Percentiles rank a stretch among this genome's conserved stretches.
Evolutionary conservation across 2,888 invertebrate genomes (phyloP).

Genomic region (Drosophila sordidula): DNA sequence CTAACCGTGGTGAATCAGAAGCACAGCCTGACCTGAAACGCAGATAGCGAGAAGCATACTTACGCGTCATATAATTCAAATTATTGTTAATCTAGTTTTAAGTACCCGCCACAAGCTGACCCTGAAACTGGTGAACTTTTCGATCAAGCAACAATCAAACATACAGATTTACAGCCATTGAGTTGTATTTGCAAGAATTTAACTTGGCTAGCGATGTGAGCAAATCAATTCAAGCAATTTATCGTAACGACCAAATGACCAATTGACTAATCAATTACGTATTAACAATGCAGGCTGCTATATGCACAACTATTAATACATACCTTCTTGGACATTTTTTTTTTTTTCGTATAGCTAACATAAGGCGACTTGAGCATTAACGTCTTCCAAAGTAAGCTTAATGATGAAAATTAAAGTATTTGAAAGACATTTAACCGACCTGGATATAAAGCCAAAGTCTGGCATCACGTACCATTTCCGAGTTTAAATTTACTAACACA

Average conservation of each 20-base stretch:
- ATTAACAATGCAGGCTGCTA: conserved; percentile 38
- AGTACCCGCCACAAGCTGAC: conserved; percentile 30
- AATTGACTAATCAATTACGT: conserved; percentile 30
- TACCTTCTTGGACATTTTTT: conserved; percentile 26
- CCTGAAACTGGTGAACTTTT: conserved; percentile 47
- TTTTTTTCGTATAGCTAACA: conserved; percentile 33
- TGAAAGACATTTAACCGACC: conserved; percentile 32
- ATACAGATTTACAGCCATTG: conserved; percentile 34
- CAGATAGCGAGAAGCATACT: conserved; percentile 6
- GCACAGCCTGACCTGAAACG: neutral
- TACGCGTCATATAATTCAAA: conserved; percentile 16
- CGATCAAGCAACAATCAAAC: conserved; percentile 20
- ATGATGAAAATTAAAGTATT: conserved; percentile 51
- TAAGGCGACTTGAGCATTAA: conserved; percentile 29
- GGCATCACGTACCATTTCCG: conserved; percentile 37
- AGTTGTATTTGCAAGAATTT: conserved; percentile 51
- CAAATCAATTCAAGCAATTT: conserved; percentile 34
- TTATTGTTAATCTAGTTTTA: conserved; percentile 66
- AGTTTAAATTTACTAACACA: conserved; percentile 51
- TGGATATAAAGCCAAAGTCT: conserved; percentile 40
- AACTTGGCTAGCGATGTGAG: conserved; percentile 19
- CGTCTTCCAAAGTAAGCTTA: conserved; percentile 44
- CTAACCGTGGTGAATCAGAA: conserved; percentile 24
- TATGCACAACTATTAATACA: conserved; percentile 21
- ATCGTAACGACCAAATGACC: conserved; percentile 21